A percentile compares a stretch with the other conserved stretches of the same genome.
phyloP scores from a whole-genome alignment of 1,140 invertebrate genomes.

The Hylyphantes graminicola region DNA sequence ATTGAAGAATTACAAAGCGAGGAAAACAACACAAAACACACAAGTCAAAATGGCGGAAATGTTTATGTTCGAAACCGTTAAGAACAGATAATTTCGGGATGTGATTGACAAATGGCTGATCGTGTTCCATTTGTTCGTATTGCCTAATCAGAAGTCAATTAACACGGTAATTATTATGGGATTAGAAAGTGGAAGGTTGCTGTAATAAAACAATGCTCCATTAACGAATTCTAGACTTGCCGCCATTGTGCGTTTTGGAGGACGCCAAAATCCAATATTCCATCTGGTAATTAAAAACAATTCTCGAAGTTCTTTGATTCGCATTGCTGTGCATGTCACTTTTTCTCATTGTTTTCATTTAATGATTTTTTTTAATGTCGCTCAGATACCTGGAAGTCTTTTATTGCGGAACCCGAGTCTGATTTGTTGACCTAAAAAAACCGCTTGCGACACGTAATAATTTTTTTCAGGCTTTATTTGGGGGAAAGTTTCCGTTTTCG shows the following conservation, averaged over 20 bases:
- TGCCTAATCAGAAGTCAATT: conserved; percentile 32
- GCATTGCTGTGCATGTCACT: conserved; percentile 3
- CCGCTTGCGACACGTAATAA: not conserved
- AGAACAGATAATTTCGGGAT: too few relatives aligned
- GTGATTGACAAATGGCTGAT: conserved; percentile 1
- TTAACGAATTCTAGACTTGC: conserved; percentile 3
- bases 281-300: conserved; percentile 20
- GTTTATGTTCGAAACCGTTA: too few relatives aligned
- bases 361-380: conserved; percentile 24
- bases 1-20: too few relatives aligned
- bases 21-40: too few relatives aligned
- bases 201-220: conserved; percentile 10
- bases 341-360: conserved; percentile 14
- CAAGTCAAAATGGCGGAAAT: too few relatives aligned
- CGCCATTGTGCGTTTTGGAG: not conserved
- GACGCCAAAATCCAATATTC: conserved; percentile 23
- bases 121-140: conserved; percentile 19
- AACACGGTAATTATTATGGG: conserved; percentile 6
- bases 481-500: not conserved
- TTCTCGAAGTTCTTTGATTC: conserved; percentile 3
- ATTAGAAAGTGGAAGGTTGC: not conserved
- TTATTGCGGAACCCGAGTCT: not conserved
- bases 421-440: conserved; percentile 23
- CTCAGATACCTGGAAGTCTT: not conserved
- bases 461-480: not conserved